Evolutionary conservation across 2,113 vertebrate species (phyloP), one percentile per base, ranked within the genome.

Genomic region (Nerophis lumbriciformis): DNA sequence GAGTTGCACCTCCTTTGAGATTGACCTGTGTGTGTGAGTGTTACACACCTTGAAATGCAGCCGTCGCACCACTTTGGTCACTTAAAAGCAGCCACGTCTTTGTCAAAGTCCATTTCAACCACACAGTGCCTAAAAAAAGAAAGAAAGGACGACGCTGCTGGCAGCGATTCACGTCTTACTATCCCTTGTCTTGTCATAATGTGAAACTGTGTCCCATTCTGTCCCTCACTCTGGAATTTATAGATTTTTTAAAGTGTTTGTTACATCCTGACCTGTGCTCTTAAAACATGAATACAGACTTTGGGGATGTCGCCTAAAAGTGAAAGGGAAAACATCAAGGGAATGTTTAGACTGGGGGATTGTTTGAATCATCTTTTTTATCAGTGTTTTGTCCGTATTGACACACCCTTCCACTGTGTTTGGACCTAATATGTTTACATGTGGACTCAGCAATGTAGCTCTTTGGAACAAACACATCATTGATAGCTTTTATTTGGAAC

Each of bases 381-480:
- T 52, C 16, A 44, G 11, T 44, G 39, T 8, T 44, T 44, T 44
- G n/a, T 57, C 16, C 2, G 16, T 12, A 44, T 44, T 57, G 61
- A 66, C 58, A 10, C 52, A 10, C 57, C 59, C 37, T 63, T 50
- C 55, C 59, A 44, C 60, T 47, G 48, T n/a, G 56, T 66, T 59
- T 62, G 55, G 61, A 64, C 66, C 62, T 75, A 28, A 68, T 36
- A 66, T 69, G 83, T 87, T 87, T 86, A 87, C 84, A 82, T 72
- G 55, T 68, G 39, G 70, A 66, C 67, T 72, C 37, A 65, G 54
- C 61, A 59, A 63, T 53, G 63, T 57, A 15, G 48, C 62, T 64
- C 68, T 56, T 39, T 38, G 9, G 9, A 28, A 28, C 11, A 55
- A 39, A 47, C 28, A 64, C 49, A 53, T 57, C 49, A 36, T 52